Conservation (phyloP, 2,113 vertebrate genomes). For the Sebastes fasciatus region DNA sequence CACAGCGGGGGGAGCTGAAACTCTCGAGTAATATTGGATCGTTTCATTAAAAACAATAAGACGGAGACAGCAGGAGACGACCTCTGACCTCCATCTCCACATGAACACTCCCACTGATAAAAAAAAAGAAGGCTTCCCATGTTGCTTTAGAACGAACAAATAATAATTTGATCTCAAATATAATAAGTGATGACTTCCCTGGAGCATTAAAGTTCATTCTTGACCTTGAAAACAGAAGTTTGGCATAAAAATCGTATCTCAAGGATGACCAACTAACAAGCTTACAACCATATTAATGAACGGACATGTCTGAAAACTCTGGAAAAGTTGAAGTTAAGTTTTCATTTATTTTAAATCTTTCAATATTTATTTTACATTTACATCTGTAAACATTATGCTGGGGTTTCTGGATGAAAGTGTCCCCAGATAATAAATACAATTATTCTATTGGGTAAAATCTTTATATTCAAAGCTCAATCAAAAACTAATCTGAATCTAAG, state of each 20-base stretch:
- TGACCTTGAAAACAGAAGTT: neutral
- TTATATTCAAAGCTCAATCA: no score
- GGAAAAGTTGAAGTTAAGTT: neutral
- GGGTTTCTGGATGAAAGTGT: no score
- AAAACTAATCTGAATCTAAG: no score
- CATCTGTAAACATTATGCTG: no score
- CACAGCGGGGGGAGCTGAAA: neutral
- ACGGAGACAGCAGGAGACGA: slow-evolving; percentile 14
- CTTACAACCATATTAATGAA: neutral
- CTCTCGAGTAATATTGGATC: neutral
- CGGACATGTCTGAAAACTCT: neutral
- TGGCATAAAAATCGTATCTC: neutral
- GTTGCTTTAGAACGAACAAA: neutral
- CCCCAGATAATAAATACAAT: no score
- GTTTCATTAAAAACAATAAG: slow-evolving; percentile 11
- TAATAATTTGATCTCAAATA: neutral
- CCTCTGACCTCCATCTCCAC: slow-evolving; percentile 19
- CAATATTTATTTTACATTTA: no score
- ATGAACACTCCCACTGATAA: neutral
- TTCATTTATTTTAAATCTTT: no score
- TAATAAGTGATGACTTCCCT: neutral
- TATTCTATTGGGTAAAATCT: no score
- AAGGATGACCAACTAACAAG: neutral
- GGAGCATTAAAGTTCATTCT: neutral
- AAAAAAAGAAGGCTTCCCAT: neutral